phyloP scores from a whole-genome alignment of 2,797 vertebrate genomes.

The Tarsius wallacei region DNA sequence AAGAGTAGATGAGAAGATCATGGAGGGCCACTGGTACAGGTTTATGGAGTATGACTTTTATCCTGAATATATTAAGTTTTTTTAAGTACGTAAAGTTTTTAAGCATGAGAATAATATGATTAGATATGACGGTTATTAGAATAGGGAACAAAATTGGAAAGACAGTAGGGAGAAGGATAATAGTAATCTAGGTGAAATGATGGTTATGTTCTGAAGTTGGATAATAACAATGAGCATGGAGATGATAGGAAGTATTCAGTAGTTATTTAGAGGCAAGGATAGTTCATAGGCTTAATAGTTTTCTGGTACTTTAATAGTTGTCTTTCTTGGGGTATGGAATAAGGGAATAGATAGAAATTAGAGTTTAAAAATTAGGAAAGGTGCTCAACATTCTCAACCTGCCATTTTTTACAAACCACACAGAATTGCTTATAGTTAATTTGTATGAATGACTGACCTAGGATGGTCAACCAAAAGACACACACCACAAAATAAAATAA shows the following conservation, averaged over 20 bases:
- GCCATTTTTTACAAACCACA: background rate
- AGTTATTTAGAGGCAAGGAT: conserved; percentile 47
- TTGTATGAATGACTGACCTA: background rate
- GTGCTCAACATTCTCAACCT: conserved; percentile 11
- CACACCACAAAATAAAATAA: background rate
- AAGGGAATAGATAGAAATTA: conserved; percentile 9
- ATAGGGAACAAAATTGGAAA: conserved; percentile 39
- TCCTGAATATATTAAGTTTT: background rate
- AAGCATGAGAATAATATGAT: background rate
- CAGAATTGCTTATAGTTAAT: background rate
- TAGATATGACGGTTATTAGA: conserved; percentile 3
- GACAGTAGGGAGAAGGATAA: background rate
- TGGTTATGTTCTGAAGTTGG: background rate
- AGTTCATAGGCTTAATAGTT: conserved; percentile 38
- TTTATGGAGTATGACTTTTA: background rate
- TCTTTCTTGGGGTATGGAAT: conserved; percentile 6
- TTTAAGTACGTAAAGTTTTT: background rate
- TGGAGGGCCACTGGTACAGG: background rate
- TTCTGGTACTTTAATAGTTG: background rate
- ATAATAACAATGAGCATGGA: background rate
- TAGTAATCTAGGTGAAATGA: conserved; percentile 1
- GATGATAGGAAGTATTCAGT: background rate
- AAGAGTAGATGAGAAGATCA: background rate
- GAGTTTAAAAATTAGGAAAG: conserved; percentile 51
- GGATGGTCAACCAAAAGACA: background rate